Base-by-base conservation (phyloP, 2,888 invertebrate genomes). In the Athalia cordata region DNA sequence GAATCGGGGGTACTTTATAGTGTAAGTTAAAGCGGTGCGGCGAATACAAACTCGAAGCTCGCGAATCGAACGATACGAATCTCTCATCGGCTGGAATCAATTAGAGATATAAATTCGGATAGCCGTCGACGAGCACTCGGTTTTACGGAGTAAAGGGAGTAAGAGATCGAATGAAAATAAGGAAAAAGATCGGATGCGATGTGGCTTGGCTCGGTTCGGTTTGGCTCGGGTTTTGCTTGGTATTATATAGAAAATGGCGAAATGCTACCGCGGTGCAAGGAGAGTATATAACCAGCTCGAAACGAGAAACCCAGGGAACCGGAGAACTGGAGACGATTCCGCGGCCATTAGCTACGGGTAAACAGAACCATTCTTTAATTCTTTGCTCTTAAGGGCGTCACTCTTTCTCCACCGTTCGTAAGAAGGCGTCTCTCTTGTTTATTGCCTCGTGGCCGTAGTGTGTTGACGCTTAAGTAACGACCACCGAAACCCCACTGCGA, bases 301-400 rank as follows among this genome's bases (percentile, higher is more conserved):
- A 6, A 64, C 15, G 11, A 11, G 3, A 11, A 13, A 13, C 49
- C 62, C 61, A 13, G 83, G 82, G 83, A 82, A 87, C 84, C 83
- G 83, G 79, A 81, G 83, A 84, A 87, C 86, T 85, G 84, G 86
- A 86, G 86, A 84, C 86, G 87, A 88, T 88, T 85, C 86, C 85
- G 85, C 86, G 86, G 86, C 89, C 89, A 89, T 89, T 89, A 89
- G 87, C 87, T 84, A 83, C 84, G 87, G 85, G 89, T 89, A 89
- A 89, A 89, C 89, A 89, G 88, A 88, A 86, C 87, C 84, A 89
- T 89, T 89, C 88, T 89, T 89, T 89, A 89, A 72, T 72, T 72
- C 72, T 72, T 72, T 72, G 72, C 86, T 87, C 85, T 84, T 83
- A 83, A 85, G 82, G 87, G 87, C 89, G 87, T 89, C 86, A 86